A percentile compares a stretch with the other conserved stretches of the same genome.
Evolutionary conservation across 2,113 vertebrate genomes (phyloP).

Genomic region (Zeus faber): DNA sequence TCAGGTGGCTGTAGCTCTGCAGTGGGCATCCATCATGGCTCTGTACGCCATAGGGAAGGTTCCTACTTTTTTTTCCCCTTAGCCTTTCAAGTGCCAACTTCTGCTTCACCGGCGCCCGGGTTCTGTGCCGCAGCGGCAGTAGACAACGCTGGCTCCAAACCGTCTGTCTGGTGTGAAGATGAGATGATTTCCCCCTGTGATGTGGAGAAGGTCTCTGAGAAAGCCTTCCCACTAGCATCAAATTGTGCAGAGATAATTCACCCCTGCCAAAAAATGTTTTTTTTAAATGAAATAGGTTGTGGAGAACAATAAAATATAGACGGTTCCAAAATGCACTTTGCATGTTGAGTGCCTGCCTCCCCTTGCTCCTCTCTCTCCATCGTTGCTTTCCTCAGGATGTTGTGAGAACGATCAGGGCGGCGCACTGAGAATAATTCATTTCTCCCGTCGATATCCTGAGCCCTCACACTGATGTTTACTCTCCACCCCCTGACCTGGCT

Average conservation of each 20-base stretch:
- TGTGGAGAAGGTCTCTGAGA: too few relatives aligned
- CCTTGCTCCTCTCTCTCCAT: conserved; percentile 29
- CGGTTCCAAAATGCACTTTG: too few relatives aligned
- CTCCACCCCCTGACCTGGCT: conserved; percentile 28
- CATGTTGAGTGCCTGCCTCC: too few relatives aligned
- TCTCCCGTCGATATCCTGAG: conserved; percentile 31
- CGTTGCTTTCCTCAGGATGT: conserved; percentile 10
- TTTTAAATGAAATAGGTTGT: too few relatives aligned
- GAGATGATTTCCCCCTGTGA: too few relatives aligned
- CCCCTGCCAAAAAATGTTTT: too few relatives aligned
- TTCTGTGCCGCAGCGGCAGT: conserved; percentile 50
- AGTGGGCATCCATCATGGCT: conserved; percentile 74
- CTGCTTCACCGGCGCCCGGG: conserved; percentile 38
- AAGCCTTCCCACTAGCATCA: too few relatives aligned
- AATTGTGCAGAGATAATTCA: too few relatives aligned
- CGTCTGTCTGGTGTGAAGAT: conserved; percentile 67
- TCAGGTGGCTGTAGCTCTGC: conserved; percentile 66
- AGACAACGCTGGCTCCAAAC: conserved; percentile 42
- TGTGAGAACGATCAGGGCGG: conserved; percentile 39
- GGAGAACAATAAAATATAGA: too few relatives aligned
- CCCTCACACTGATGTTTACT: conserved; percentile 42
- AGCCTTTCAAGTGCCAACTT: conserved; percentile 55
- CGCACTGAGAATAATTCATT: conserved; percentile 37
- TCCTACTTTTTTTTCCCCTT: conserved; percentile 61
- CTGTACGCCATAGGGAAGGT: conserved; percentile 62